Evolutionary conservation across 2,888 invertebrate genomes (phyloP).

Genomic region (Meghimatium bilineatum): DNA sequence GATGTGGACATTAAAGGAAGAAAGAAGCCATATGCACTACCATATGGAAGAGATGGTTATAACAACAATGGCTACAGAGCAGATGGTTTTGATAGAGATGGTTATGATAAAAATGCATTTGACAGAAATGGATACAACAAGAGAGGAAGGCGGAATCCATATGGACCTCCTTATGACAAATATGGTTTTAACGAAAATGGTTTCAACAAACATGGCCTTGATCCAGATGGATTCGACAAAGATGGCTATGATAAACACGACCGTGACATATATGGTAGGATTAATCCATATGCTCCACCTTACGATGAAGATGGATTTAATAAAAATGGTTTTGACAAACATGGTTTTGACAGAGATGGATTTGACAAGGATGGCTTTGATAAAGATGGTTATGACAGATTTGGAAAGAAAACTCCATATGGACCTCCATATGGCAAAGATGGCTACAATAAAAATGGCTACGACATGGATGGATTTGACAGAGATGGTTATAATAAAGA

Average conservation of each 20-base stretch:
- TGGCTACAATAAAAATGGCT: slow-evolving; percentile 30
- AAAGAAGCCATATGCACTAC: neutral
- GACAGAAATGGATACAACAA: slow-evolving; percentile 10
- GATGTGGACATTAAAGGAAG: slow-evolving; percentile 11
- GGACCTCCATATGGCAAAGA: neutral
- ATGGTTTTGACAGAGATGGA: slow-evolving; percentile 22
- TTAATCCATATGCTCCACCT: slow-evolving; percentile 15
- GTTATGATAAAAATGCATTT: slow-evolving; percentile 25
- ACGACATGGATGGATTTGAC: slow-evolving; percentile 16
- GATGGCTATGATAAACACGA: slow-evolving; percentile 16
- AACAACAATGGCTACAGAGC: neutral
- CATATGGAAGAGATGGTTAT: slow-evolving; percentile 12
- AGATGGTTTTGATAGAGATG: slow-evolving; percentile 22
- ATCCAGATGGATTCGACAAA: slow-evolving; percentile 19
- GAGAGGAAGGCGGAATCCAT: neutral
- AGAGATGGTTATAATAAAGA: slow-evolving; percentile 29
- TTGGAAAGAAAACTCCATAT: neutral
- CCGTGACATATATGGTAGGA: neutral
- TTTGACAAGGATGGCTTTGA: slow-evolving; percentile 34
- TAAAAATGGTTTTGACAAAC: slow-evolving; percentile 9
- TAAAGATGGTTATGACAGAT: slow-evolving; percentile 5
- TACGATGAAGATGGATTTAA: slow-evolving; percentile 8
- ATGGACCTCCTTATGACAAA: slow-evolving; percentile 9
- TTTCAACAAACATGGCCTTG: slow-evolving; percentile 13
- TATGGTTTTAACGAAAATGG: slow-evolving; percentile 16